Evolutionary conservation across 2,888 invertebrate genomes (phyloP).

Genomic region (Sinodicranocentrus sp.): DNA sequence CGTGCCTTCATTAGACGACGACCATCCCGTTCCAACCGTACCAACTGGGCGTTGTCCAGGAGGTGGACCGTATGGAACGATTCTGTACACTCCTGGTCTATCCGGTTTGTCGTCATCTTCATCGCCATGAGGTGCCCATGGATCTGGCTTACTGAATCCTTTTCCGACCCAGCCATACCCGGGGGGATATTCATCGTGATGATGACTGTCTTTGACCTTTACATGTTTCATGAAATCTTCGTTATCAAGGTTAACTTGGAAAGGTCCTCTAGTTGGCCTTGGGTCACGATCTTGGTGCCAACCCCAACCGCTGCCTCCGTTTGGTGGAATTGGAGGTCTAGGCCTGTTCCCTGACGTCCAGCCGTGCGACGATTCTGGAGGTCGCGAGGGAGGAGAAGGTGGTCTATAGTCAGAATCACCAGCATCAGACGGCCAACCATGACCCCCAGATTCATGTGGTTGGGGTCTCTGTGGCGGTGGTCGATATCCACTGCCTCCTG

Average conservation of each 20-base stretch:
- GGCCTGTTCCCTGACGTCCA: slow-evolving; percentile 3
- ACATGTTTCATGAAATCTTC: slow-evolving; percentile 63
- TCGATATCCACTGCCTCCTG: background rate
- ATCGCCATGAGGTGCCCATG: slow-evolving; percentile 16
- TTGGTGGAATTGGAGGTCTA: slow-evolving; percentile 25
- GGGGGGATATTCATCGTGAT: slow-evolving; percentile 61
- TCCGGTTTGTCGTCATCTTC: slow-evolving; percentile 60
- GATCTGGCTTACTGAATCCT: slow-evolving; percentile 46
- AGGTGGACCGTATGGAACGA: slow-evolving; percentile 58
- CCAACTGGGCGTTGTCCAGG: slow-evolving; percentile 31
- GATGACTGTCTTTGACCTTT: slow-evolving; percentile 47
- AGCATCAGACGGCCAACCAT: slow-evolving; percentile 31
- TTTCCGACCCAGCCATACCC: slow-evolving; percentile 52
- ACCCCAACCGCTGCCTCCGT: slow-evolving; percentile 21
- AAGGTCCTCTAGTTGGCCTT: slow-evolving; percentile 41
- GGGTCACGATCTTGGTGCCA: slow-evolving; percentile 33
- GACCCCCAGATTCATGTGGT: background rate
- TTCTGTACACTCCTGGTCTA: slow-evolving; percentile 48
- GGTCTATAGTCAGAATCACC: slow-evolving; percentile 21
- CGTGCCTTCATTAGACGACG: slow-evolving; percentile 33
- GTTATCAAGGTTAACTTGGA: slow-evolving; percentile 60
- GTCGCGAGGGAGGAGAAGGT: slow-evolving; percentile 19
- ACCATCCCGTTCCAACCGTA: background rate
- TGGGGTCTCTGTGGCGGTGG: slow-evolving; percentile 4
- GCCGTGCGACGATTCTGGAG: slow-evolving; percentile 16